These are phyloP conservation scores for Callipepla californica DNA, from an alignment of 2,113 vertebrate species.

Conservation along the genomic window DNA sequence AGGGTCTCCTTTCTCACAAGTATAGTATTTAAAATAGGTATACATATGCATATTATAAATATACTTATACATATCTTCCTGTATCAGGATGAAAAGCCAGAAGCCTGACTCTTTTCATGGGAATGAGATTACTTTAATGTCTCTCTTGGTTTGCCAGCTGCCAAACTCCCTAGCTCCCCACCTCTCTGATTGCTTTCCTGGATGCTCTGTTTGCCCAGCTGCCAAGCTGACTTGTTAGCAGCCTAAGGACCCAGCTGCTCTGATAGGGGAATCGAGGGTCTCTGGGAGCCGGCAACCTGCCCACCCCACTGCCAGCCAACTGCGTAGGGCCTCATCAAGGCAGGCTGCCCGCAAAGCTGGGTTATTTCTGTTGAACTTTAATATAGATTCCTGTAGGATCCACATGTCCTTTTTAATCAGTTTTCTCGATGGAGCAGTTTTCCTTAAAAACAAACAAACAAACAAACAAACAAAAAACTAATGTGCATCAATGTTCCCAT, in stretches of 20 bases:
- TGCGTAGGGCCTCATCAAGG: background rate
- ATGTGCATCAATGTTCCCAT: background rate
- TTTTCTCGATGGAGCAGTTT: background rate
- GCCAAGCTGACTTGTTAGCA: background rate
- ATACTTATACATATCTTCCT: background rate
- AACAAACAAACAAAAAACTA: background rate
- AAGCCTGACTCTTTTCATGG: background rate
- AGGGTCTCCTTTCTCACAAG: background rate
- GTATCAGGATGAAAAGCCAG: background rate
- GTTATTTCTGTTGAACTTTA: background rate
- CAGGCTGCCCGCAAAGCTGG: background rate
- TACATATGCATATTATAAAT: background rate
- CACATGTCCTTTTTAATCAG: background rate
- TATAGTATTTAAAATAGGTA: background rate
- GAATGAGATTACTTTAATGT: background rate
- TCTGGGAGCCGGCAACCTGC: background rate
- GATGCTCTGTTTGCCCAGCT: constrained; percentile 8
- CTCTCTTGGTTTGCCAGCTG: background rate
- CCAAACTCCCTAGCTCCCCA: background rate
- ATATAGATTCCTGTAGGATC: background rate
- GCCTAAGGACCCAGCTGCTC: background rate
- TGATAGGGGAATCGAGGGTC: background rate
- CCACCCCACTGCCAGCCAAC: background rate
- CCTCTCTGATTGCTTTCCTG: background rate
- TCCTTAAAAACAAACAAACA: background rate